Evolutionary conservation across 2,797 vertebrate genomes (phyloP).

Genomic region (Fistularia commersonii): DNA sequence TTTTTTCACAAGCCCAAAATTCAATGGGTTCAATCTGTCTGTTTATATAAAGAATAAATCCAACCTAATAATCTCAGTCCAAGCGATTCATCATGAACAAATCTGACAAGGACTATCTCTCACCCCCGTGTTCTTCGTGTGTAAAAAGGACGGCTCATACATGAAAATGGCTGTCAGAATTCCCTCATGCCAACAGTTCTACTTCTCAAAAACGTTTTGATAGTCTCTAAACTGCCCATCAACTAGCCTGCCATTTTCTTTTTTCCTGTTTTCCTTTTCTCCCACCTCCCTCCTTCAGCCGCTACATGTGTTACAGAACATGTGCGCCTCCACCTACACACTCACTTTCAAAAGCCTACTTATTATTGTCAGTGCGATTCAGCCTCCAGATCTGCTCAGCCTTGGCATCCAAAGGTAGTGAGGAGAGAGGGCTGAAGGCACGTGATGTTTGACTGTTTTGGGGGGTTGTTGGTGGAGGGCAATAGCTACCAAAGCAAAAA

Average conservation of each 20-base stretch:
- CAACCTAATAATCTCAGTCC: too few species aligned
- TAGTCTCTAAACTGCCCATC: constrained; percentile 53
- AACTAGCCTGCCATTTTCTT: constrained; percentile 30
- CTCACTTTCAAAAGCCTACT: constrained; percentile 64
- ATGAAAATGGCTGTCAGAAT: too few species aligned
- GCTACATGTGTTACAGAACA: constrained; percentile 63
- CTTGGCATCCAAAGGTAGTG: constrained; percentile 54
- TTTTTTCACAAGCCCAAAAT: too few species aligned
- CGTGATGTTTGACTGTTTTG: constrained; percentile 15
- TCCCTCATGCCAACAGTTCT: constrained; percentile 4
- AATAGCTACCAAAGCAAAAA: constrained; percentile 7
- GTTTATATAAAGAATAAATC: too few species aligned
- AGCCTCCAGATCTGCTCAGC: constrained; percentile 62
- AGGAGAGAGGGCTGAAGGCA: constrained; percentile 29
- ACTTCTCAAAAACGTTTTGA: constrained; percentile 41
- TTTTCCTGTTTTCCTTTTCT: constrained; percentile 1
- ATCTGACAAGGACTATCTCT: too few species aligned
- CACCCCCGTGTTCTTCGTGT: too few species aligned
- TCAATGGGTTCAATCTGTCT: too few species aligned
- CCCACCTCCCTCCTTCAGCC: constrained; percentile 33
- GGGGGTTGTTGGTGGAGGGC: constrained; percentile 6
- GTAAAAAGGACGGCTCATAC: too few species aligned
- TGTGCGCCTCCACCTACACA: constrained; percentile 70
- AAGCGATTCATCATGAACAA: too few species aligned
- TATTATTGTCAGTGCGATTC: constrained; percentile 67